phyloP scores from a whole-genome alignment of 2,113 vertebrate genomes.

The Hassar affinis region DNA sequence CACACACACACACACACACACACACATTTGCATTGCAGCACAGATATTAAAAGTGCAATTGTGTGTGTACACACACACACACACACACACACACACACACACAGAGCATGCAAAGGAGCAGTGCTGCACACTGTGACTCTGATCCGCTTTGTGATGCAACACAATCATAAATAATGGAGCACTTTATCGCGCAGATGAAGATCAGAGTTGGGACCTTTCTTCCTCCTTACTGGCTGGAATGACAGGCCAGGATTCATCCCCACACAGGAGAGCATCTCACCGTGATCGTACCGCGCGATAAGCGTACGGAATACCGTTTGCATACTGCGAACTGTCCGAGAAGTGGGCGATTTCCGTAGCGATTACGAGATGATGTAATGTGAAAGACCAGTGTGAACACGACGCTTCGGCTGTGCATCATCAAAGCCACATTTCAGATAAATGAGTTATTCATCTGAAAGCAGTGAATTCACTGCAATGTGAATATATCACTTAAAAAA shows the following conservation, averaged over 20 bases:
- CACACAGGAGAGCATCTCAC: background rate
- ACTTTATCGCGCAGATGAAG: background rate
- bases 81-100: background rate
- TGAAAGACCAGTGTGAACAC: background rate
- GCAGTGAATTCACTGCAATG: too few relatives aligned
- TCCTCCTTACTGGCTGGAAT: background rate
- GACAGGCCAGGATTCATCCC: background rate
- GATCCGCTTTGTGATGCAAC: background rate
- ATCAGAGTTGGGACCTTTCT: too few relatives aligned
- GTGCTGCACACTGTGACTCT: background rate
- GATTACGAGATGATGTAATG: background rate
- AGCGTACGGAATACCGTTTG: background rate
- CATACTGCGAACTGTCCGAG: too few relatives aligned
- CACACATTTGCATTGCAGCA: background rate
- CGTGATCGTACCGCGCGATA: background rate
- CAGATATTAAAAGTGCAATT: background rate
- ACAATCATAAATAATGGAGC: background rate
- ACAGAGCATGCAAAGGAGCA: background rate
- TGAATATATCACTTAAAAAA: background rate
- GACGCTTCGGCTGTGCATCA: background rate
- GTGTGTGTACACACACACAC: background rate
- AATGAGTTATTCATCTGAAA: too few relatives aligned
- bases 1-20: background rate
- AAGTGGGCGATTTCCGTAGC: background rate
- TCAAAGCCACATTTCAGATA: too few relatives aligned